Percentiles rank a stretch among this genome's conserved stretches.
Conservation (phyloP, 1,140 invertebrate genomes). For the Rhagoletis zephyria region DNA sequence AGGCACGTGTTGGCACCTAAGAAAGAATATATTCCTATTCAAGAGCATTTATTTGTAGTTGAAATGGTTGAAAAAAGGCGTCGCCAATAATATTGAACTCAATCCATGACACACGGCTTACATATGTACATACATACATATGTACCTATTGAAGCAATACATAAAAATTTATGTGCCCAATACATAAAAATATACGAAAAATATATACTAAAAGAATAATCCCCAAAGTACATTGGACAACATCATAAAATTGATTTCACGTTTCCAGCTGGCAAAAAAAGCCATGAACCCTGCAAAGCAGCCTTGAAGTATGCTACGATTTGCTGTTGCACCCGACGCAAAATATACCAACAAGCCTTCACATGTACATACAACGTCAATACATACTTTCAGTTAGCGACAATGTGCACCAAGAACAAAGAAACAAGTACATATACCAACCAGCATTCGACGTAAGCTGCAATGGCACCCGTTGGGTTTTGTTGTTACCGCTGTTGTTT, state of each 20-base stretch:
- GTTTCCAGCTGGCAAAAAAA: not conserved
- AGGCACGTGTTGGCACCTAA: too few relatives aligned
- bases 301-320: slow-evolving; percentile 47
- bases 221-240: not conserved
- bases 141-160: not conserved
- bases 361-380: not conserved
- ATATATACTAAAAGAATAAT: not conserved
- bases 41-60: too few relatives aligned
- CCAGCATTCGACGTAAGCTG: not conserved
- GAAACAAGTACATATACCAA: not conserved
- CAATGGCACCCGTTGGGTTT: not conserved
- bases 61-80: slow-evolving; percentile 59
- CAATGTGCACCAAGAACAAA: not conserved
- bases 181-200: not conserved
- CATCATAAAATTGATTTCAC: not conserved
- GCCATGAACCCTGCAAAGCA: not conserved
- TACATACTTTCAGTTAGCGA: not conserved
- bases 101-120: slow-evolving; percentile 58
- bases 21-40: too few relatives aligned
- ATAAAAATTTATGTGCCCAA: not conserved
- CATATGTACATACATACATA: not conserved
- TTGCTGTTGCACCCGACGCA: slow-evolving; percentile 1
- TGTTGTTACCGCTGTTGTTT: not conserved
- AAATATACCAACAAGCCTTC: not conserved
- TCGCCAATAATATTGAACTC: slow-evolving; percentile 66